Conservation (phyloP, 2,797 vertebrate species). For the Onychomys leucogaster region DNA sequence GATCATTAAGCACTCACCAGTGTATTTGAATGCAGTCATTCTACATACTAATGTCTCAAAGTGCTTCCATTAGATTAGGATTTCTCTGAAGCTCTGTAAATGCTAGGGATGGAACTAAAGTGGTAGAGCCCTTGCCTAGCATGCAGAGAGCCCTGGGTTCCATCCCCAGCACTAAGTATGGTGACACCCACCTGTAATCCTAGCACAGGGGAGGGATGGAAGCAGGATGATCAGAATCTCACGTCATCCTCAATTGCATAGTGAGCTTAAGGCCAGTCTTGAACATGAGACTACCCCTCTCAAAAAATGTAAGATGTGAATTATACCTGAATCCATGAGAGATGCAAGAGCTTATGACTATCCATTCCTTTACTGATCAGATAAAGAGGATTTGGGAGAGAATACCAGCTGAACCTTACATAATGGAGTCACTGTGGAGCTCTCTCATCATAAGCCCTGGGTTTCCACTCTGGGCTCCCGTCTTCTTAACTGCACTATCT, state of each 20-base stretch:
- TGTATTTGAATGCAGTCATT: neutral
- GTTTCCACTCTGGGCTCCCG: neutral
- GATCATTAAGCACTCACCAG: neutral
- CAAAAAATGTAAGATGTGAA: neutral
- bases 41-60: neutral
- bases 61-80: neutral
- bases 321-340: neutral
- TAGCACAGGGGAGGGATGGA: no score
- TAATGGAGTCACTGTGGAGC: neutral
- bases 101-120: neutral
- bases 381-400: neutral
- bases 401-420: neutral
- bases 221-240: neutral
- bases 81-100: conserved; percentile 18
- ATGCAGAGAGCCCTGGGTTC: neutral
- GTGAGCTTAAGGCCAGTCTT: neutral
- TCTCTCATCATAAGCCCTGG: neutral
- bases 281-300: neutral
- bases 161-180: neutral
- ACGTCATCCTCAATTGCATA: neutral
- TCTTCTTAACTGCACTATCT: neutral
- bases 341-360: neutral
- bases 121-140: neutral
- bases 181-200: neutral
- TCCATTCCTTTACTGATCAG: neutral